phyloP scores from a whole-genome alignment of 2,888 invertebrate species.

The Phanerotoma sp. region DNA sequence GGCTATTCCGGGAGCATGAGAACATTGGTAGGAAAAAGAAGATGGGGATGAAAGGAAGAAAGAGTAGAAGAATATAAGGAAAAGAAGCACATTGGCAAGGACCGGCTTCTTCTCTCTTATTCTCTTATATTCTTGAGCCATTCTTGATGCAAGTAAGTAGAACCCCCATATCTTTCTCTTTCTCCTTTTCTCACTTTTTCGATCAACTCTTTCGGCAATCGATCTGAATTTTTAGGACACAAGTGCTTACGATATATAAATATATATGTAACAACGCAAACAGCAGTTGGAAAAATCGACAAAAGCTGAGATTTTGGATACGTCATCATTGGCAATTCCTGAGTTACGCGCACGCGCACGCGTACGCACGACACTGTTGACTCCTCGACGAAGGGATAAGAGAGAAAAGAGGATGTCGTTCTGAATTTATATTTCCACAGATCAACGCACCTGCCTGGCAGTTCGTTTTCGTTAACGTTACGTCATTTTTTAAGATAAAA shows the following conservation, averaged over 20 bases:
- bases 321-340: constrained; percentile 19
- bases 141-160: constrained; percentile 12
- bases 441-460: constrained; percentile 40
- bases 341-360: background rate
- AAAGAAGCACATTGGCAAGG: background rate
- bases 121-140: background rate
- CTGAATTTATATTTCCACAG: constrained; percentile 41
- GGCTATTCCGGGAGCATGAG: constrained; percentile 16
- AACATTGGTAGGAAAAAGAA: constrained; percentile 1
- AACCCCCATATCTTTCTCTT: constrained; percentile 14
- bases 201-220: no score
- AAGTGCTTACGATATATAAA: no score
- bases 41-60: constrained; percentile 3
- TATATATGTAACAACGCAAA: no score
- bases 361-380: background rate
- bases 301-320: constrained; percentile 16
- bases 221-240: no score
- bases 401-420: constrained; percentile 34
- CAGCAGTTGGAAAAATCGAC: no score
- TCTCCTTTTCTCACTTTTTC: constrained; percentile 3
- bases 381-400: background rate
- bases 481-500: constrained; percentile 31
- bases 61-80: constrained; percentile 1
- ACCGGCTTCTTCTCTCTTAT: constrained; percentile 2
- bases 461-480: constrained; percentile 41